These are phyloP conservation scores for Bovichtus variegatus DNA, from an alignment of 2,797 vertebrate genomes.

Conservation along the genomic window DNA sequence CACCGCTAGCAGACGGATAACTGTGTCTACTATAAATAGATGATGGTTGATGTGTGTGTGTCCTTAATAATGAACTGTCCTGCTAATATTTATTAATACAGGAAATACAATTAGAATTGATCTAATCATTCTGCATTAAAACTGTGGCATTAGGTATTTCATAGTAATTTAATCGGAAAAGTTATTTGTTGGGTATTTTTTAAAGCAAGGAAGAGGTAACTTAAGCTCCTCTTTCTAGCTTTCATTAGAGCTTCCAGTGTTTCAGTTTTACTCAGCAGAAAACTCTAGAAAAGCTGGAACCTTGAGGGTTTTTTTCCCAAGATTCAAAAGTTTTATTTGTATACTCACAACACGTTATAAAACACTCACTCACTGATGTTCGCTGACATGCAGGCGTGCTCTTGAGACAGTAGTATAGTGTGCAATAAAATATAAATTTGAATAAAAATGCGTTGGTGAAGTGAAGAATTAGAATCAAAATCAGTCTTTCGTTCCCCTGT, in stretches of 20 bases:
- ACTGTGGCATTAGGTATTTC: background rate
- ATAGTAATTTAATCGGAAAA: background rate
- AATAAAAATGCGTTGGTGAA: background rate
- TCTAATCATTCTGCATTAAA: background rate
- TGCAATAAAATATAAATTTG: background rate
- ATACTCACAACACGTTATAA: background rate
- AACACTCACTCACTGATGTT: too few relatives aligned
- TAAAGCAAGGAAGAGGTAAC: background rate
- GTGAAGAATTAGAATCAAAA: background rate
- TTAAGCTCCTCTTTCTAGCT: background rate
- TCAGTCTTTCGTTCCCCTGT: conserved; percentile 26
- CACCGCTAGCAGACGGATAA: background rate
- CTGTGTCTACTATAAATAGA: conserved; percentile 22
- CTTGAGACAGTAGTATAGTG: too few relatives aligned
- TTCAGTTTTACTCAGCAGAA: background rate
- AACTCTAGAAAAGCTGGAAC: background rate
- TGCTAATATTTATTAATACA: background rate
- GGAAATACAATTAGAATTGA: background rate
- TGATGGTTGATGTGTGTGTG: conserved; percentile 5
- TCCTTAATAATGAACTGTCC: background rate
- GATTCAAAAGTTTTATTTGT: background rate
- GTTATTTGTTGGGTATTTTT: background rate
- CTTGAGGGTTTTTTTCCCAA: background rate
- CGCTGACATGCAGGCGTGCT: background rate
- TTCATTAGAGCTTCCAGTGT: background rate